These are phyloP conservation scores for Callinectes sapidus DNA, from an alignment of 2,888 invertebrate genomes.

Conservation along the genomic window DNA sequence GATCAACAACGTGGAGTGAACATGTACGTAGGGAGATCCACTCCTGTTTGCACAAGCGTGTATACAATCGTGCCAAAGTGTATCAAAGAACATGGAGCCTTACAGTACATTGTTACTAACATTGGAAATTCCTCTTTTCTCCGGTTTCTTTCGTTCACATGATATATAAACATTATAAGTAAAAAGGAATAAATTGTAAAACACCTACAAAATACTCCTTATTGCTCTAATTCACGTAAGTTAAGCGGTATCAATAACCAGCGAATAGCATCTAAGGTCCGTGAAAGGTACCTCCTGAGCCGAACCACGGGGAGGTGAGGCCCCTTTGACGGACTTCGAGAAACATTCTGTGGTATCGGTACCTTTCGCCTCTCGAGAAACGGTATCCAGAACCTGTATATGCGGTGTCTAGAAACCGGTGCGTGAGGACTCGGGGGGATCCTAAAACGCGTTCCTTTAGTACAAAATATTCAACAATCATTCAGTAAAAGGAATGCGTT, in stretches of 20 bases:
- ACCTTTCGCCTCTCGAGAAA: conserved; percentile 51
- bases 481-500: conserved; percentile 39
- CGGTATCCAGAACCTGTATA: conserved; percentile 59
- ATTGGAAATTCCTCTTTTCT: conserved; percentile 40
- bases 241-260: conserved; percentile 52
- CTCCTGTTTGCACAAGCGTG: conserved; percentile 45
- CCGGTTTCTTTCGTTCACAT: conserved; percentile 46
- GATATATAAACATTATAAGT: conserved; percentile 56
- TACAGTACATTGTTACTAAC: conserved; percentile 47
- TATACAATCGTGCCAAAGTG: conserved; percentile 56
- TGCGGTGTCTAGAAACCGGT: conserved; percentile 45
- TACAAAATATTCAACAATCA: conserved; percentile 65
- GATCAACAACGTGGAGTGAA: conserved; percentile 38
- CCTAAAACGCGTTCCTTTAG: conserved; percentile 37
- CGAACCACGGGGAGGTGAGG: neutral
- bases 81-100: conserved; percentile 52
- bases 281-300: conserved; percentile 34
- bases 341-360: conserved; percentile 50
- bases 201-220: conserved; percentile 66
- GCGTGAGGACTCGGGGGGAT: conserved; percentile 22
- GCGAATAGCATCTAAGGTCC: conserved; percentile 36
- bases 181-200: conserved; percentile 60
- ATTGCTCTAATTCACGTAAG: conserved; percentile 64
- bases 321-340: conserved; percentile 36
- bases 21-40: conserved; percentile 47